Evolutionary conservation across 1,140 invertebrate genomes (phyloP).

Genomic region (Diploscapter pachys): DNA sequence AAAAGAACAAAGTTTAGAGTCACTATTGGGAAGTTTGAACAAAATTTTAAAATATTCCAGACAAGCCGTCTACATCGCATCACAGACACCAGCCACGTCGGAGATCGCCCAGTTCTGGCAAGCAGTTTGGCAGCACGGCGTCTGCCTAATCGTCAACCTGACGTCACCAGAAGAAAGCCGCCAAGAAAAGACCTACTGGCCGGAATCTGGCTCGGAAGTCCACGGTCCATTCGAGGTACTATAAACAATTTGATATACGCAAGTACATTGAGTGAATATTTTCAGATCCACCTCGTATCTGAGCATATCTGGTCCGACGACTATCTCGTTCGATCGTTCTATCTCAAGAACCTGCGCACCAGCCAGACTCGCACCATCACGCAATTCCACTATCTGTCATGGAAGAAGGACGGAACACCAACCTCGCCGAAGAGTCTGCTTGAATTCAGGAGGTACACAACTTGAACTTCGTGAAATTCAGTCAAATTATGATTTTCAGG

Average conservation of each 20-base stretch:
- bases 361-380: constrained; percentile 89
- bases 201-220: constrained; percentile 89
- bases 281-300: constrained; percentile 90
- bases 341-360: constrained; percentile 71
- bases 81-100: constrained; percentile 82
- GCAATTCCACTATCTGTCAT: constrained; percentile 97
- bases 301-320: constrained; percentile 99
- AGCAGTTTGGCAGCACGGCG: constrained; percentile 76
- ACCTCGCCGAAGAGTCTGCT: constrained; percentile 85
- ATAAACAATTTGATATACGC: constrained; percentile 7
- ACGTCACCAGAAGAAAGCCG: constrained; percentile 86
- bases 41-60: background rate
- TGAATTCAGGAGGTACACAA: constrained; percentile 81
- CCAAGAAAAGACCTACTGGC: constrained; percentile 85
- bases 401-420: constrained; percentile 88
- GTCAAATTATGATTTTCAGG: constrained; percentile 64
- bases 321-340: constrained; percentile 95
- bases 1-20: too few relatives aligned
- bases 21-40: too few relatives aligned
- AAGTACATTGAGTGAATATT: constrained; percentile 5
- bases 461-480: constrained; percentile 1
- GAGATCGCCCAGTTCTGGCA: constrained; percentile 94
- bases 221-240: constrained; percentile 94
- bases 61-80: constrained; percentile 74
- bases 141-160: constrained; percentile 90